phyloP scores from a whole-genome alignment of 2,797 vertebrate species.

The Gymnodraco acuticeps region DNA sequence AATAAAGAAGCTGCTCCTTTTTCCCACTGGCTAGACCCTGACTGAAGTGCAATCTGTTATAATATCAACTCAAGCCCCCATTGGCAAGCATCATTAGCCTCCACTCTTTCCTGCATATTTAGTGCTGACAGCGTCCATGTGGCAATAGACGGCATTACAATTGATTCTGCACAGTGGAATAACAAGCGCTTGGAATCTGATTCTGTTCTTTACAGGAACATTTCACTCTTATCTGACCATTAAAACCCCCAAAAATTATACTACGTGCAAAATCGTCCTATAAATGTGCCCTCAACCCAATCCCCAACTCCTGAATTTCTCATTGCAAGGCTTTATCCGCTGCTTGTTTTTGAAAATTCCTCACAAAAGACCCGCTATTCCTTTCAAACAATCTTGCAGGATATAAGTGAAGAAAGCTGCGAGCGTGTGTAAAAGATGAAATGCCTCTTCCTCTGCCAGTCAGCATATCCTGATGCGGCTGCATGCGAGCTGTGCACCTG shows the following conservation, averaged over 20 bases:
- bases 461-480: constrained; percentile 46
- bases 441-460: constrained; percentile 53
- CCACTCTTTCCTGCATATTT: constrained; percentile 61
- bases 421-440: constrained; percentile 48
- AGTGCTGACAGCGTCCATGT: constrained; percentile 51
- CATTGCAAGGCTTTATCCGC: constrained; percentile 11
- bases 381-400: constrained; percentile 37
- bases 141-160: constrained; percentile 47
- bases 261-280: constrained; percentile 30
- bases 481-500: constrained; percentile 56
- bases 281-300: constrained; percentile 25
- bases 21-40: constrained; percentile 70
- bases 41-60: constrained; percentile 78
- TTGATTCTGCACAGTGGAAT: constrained; percentile 45
- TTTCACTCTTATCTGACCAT: constrained; percentile 19
- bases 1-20: constrained; percentile 77
- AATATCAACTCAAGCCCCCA: constrained; percentile 76
- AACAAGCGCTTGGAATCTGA: constrained; percentile 27
- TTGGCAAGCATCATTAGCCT: constrained; percentile 77
- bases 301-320: constrained; percentile 16
- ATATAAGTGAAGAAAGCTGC: constrained; percentile 34
- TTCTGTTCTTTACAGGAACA: constrained; percentile 25
- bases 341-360: constrained; percentile 32
- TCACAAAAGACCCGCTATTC: constrained; percentile 22
- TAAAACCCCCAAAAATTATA: constrained; percentile 20